These are phyloP conservation scores for Ficedula albicollis DNA, from an alignment of 2,797 vertebrate genomes.

Conservation along the genomic window DNA sequence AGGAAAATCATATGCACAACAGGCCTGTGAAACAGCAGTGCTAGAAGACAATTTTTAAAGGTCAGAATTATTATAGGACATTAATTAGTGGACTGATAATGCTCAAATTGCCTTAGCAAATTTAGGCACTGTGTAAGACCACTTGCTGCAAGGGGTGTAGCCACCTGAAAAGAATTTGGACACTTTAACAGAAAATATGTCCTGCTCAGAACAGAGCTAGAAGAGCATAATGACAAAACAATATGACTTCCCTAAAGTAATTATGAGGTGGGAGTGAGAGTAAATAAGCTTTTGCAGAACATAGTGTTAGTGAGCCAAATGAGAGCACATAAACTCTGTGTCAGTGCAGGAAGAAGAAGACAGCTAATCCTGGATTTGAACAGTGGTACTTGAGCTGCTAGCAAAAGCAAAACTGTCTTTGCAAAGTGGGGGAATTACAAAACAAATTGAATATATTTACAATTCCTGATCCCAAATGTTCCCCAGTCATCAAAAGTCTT, in stretches of 20 bases:
- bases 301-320: not conserved
- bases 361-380: not conserved
- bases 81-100: conserved; percentile 49
- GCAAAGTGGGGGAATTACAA: not conserved
- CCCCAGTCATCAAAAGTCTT: not conserved
- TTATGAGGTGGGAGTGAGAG: not conserved
- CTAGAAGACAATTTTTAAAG: conserved; percentile 40
- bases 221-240: conserved; percentile 7
- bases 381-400: not conserved
- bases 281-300: conserved; percentile 31
- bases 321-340: not conserved
- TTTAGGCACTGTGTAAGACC: not conserved
- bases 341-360: not conserved
- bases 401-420: not conserved
- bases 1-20: not conserved
- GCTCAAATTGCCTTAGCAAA: conserved; percentile 22
- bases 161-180: conserved; percentile 20
- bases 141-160: not conserved
- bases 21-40: conserved; percentile 5
- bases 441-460: not conserved
- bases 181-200: not conserved
- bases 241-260: conserved; percentile 4
- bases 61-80: conserved; percentile 51
- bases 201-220: not conserved
- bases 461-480: not conserved